These are phyloP conservation scores for Drosophila orosa DNA, from an alignment of 1,140 invertebrate genomes.

Conservation along the genomic window DNA sequence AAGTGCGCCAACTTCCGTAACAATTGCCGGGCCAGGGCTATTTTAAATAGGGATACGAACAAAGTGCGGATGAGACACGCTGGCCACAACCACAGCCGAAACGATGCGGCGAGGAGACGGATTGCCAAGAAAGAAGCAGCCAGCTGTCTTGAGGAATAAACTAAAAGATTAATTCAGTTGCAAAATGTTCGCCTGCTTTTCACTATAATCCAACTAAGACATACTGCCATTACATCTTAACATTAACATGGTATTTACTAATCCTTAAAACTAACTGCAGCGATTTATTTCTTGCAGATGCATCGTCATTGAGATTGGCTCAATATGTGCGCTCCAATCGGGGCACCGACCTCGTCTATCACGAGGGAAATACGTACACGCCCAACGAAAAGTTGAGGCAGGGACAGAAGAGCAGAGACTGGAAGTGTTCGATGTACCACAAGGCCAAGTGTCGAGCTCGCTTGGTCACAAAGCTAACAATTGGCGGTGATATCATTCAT, in stretches of 20 bases:
- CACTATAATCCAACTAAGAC: slow-evolving; percentile 34
- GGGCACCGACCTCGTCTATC: slow-evolving; percentile 76
- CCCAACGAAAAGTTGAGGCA: slow-evolving; percentile 76
- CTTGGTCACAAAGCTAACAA: slow-evolving; percentile 59
- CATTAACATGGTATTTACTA: neutral
- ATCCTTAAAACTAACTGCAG: neutral
- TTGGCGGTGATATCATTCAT: slow-evolving; percentile 66
- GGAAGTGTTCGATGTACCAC: slow-evolving; percentile 84
- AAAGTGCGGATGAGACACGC: slow-evolving; percentile 55
- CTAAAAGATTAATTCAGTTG: slow-evolving; percentile 8
- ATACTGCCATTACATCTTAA: slow-evolving; percentile 18
- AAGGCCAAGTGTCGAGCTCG: slow-evolving; percentile 79
- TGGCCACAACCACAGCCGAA: slow-evolving; percentile 62
- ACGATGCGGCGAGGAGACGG: neutral
- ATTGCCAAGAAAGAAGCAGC: slow-evolving; percentile 20
- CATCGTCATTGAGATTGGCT: slow-evolving; percentile 35
- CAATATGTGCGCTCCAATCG: slow-evolving; percentile 76
- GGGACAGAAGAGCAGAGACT: slow-evolving; percentile 72
- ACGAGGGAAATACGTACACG: slow-evolving; percentile 79
- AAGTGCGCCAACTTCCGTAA: slow-evolving; percentile 77
- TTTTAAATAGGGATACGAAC: slow-evolving; percentile 63
- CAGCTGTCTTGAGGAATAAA: slow-evolving; percentile 54
- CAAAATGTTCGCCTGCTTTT: slow-evolving; percentile 59
- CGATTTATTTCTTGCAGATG: slow-evolving; percentile 13
- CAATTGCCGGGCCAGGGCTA: slow-evolving; percentile 72